Percentiles rank a stretch among this genome's conserved stretches.
phyloP scores from a whole-genome alignment of 2,797 vertebrate genomes.

The Rhynchonycteris naso region DNA sequence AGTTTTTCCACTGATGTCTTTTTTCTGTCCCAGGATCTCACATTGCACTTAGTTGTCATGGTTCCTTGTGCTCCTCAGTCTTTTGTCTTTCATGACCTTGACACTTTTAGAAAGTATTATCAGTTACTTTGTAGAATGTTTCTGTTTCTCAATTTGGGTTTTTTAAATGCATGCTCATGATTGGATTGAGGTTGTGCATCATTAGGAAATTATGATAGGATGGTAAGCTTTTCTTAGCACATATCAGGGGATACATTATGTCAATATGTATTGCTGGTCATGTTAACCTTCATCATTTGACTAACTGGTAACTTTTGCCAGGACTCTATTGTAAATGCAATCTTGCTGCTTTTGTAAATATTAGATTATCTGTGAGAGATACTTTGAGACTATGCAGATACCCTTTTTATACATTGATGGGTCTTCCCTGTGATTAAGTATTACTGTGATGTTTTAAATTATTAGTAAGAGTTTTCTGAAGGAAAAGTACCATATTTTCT shows the following conservation, averaged over 20 bases:
- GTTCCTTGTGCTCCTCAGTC: background rate
- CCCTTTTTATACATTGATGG: background rate
- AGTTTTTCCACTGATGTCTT: too few species aligned
- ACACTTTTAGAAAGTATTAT: background rate
- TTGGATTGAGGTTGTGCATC: background rate
- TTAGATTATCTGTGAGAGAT: background rate
- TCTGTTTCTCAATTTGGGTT: background rate
- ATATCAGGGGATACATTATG: rapidly evolving
- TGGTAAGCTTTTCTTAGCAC: background rate
- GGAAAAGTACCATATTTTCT: background rate
- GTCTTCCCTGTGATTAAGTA: background rate
- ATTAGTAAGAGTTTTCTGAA: background rate
- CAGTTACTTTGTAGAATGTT: background rate
- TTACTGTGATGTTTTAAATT: background rate
- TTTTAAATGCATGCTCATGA: background rate
- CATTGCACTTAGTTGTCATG: rapidly evolving
- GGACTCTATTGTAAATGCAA: background rate
- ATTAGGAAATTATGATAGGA: background rate
- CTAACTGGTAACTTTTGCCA: background rate
- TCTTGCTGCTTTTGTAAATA: background rate
- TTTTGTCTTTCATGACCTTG: background rate
- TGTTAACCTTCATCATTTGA: background rate
- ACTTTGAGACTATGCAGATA: background rate
- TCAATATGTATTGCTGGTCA: background rate
- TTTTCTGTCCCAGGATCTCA: background rate